Base-by-base conservation (phyloP, 2,888 invertebrate species). In the Julus scanicus region DNA sequence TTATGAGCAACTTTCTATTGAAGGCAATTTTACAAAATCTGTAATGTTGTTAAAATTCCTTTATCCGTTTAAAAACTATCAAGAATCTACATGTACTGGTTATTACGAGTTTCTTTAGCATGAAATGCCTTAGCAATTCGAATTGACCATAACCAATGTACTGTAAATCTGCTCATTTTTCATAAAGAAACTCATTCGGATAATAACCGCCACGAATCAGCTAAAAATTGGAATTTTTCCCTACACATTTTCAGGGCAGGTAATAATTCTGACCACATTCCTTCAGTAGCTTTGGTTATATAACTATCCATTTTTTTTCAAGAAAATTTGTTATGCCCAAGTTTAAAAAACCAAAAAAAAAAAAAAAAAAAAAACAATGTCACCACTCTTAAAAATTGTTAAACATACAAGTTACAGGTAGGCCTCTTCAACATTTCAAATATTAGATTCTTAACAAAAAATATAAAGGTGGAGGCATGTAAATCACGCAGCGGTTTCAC, bases 401-500 rank as follows among this genome's bases (percentile, higher is more conserved):
- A 29, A 29, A 71, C 29, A 37, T 71, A 71, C 71, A 71, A 29
- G 71, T 71, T 71, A 71, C 71, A 71, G 71, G 71, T 5, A 71
- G 71, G 71, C 29, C 71, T n/a, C 11, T 29, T 71, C n/a, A 71
- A 29, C 71, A 71, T 71, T 71, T 71, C n/a, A 71, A 71, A 71
- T 71, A 29, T 71, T 71, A 71, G 71, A 71, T 71, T 71, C 29
- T 11, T 29, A 9, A 29, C 29, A 63, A 63, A 71, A 71, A 29
- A 71, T 29, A 71, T 29, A 71, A 71, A 71, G 71, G 71, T 71
- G 71, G 71, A 71, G 71, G 71, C 71, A 29, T 71, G 71, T 71
- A 71, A 71, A 71, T 71, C 71, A 71, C 71, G 71, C 71, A 71
- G 71, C 71, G 71, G 71, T 71, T 71, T 71, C 71, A 71, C 29